Evolutionary conservation across 2,888 invertebrate species (phyloP).

Genomic region (Spialia ferax): DNA sequence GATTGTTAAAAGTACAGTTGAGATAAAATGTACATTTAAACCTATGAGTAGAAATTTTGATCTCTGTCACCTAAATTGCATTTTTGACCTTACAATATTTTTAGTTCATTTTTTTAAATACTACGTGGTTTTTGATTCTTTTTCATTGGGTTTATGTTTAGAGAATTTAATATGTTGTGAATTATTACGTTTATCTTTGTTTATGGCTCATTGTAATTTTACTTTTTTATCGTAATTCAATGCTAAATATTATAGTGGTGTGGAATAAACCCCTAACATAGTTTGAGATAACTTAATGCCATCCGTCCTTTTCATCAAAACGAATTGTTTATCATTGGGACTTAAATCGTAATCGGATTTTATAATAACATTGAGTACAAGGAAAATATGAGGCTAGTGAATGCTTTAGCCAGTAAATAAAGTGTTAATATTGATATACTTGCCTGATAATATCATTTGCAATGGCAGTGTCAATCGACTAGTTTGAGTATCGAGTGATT

Average conservation of each 20-base stretch:
- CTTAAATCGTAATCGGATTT: conserved; percentile 17
- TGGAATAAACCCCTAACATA: not conserved
- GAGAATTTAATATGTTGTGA: conserved; percentile 40
- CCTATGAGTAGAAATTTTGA: conserved; percentile 8
- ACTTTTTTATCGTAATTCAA: not conserved
- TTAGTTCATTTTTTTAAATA: conserved; percentile 11
- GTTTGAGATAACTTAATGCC: conserved; percentile 26
- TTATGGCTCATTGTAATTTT: conserved; percentile 35
- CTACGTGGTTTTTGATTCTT: not conserved
- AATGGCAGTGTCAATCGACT: not conserved
- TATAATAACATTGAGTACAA: conserved; percentile 1
- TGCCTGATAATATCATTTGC: not conserved
- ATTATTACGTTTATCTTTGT: conserved; percentile 19
- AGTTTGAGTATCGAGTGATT: not conserved
- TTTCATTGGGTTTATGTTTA: not conserved
- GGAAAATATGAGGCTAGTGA: not conserved
- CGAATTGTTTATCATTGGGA: conserved; percentile 18
- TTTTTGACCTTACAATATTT: conserved; percentile 12
- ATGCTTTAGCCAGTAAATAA: not conserved
- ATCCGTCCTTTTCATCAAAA: conserved; percentile 32
- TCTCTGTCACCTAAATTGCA: conserved; percentile 30
- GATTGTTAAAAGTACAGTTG: conserved; percentile 20
- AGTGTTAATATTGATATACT: not conserved
- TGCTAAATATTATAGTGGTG: not conserved
- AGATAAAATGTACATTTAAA: conserved; percentile 12